Percentiles rank a stretch among this genome's conserved stretches.
Conservation (phyloP, 2,888 invertebrate species). For the Pharmacophagus antenor region DNA sequence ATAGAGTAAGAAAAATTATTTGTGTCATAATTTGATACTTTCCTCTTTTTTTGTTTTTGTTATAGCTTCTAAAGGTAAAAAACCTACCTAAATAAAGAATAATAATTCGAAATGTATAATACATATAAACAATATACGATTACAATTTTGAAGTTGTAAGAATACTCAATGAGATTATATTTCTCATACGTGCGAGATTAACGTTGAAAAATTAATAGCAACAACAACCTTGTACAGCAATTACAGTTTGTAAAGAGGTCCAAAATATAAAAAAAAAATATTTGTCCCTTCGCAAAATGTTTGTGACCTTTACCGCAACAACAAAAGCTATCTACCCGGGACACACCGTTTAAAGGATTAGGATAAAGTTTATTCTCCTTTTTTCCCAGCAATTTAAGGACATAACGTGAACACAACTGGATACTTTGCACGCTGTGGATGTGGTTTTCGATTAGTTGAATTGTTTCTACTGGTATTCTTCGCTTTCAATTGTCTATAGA, state of each 20-base stretch:
- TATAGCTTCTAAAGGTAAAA: too few species aligned
- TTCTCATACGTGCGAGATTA: too few species aligned
- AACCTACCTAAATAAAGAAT: too few species aligned
- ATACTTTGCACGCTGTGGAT: conserved; percentile 15
- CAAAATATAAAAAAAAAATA: not conserved
- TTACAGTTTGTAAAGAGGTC: not conserved
- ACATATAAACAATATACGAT: too few species aligned
- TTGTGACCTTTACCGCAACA: conserved; percentile 30
- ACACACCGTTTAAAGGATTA: conserved; percentile 43
- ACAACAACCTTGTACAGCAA: too few species aligned
- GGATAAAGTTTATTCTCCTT: conserved; percentile 39
- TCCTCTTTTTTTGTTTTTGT: too few species aligned
- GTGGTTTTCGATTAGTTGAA: conserved; percentile 23
- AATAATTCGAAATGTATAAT: too few species aligned
- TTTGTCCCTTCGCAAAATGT: not conserved
- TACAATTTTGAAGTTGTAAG: too few species aligned
- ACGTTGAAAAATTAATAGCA: too few species aligned
- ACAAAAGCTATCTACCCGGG: conserved; percentile 41
- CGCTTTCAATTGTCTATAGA: conserved; percentile 27
- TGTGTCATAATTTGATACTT: too few species aligned
- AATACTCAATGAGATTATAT: too few species aligned
- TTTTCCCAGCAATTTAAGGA: conserved; percentile 36
- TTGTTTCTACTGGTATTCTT: conserved; percentile 14
- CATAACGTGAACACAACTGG: conserved; percentile 30
- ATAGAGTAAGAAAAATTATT: too few species aligned